Conservation (phyloP, 2,113 vertebrate species). For the Misgurnus mizolepis region DNA sequence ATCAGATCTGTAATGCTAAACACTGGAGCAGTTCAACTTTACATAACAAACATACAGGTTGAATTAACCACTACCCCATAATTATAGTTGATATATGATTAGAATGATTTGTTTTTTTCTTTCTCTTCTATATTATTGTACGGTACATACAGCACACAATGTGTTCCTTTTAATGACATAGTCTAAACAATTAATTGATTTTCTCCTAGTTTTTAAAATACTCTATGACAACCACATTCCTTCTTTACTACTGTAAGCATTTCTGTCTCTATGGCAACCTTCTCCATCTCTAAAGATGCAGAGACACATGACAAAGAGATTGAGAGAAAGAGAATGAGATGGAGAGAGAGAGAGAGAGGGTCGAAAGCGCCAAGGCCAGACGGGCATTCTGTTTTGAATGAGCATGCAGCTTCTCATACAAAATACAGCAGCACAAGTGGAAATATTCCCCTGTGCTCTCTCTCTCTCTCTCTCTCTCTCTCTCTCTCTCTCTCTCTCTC, state of each 20-base stretch:
- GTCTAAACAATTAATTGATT: conserved; percentile 9
- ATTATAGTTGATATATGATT: conserved; percentile 6
- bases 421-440: conserved; percentile 30
- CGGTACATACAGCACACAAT: background rate
- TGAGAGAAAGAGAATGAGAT: conserved; percentile 29
- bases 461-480: background rate
- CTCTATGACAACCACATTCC: conserved; percentile 59
- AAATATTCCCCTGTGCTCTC: background rate
- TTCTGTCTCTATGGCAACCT: conserved; percentile 62
- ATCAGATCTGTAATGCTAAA: conserved; percentile 52
- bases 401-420: conserved; percentile 36
- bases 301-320: conserved; percentile 37
- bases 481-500: background rate
- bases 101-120: background rate
- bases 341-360: conserved; percentile 30
- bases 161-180: background rate
- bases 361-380: conserved; percentile 6
- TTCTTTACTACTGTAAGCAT: conserved; percentile 64
- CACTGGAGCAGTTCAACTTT: background rate
- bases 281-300: conserved; percentile 25
- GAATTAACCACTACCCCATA: background rate
- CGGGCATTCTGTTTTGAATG: conserved; percentile 29
- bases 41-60: background rate
- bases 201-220: conserved; percentile 30
- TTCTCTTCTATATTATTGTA: background rate